Evolutionary conservation across 2,888 invertebrate species (phyloP), one percentile per base, ranked within the genome.

Genomic region (Gymnoscelis rufifasciata): DNA sequence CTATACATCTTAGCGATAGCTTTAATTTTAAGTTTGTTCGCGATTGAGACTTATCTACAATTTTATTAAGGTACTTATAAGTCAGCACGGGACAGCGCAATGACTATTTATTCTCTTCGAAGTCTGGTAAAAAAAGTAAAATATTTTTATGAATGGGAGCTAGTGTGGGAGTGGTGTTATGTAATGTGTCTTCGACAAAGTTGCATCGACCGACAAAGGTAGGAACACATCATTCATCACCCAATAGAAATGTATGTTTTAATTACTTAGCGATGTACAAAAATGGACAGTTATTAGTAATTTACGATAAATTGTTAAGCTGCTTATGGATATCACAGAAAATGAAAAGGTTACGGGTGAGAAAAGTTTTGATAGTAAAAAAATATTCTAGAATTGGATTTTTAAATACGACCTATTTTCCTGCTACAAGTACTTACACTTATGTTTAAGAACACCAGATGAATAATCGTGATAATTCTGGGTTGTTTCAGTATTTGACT

Each of bases 251-350:
- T 15, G 31, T n/a, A 33, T 13, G n/a, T 14, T 7, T 19, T 35
- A 11, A 33, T 14, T 15, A 23, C 33, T 49, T 12, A 38, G 31
- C 52, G 31, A 38, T 26, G 31, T 52, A 42, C 51, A 56, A 47
- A 56, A 57, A 40, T 56, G 56, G 59, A 38, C 57, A 41, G 28
- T 12, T 28, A 29, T 24, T 36, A 8, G 26, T 31, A 27, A 42
- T 30, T 43, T 43, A n/a, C 26, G 28, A 31, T 14, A 13, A n/a
- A 31, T 15, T 8, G 14, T 39, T 39, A 4, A 37, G 26, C 36
- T 43, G 40, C 24, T 30, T 46, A 29, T n/a, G n/a, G 23, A 15
- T 43, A 48, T 48, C 43, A 48, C 43, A 48, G 48, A 33, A 27
- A 43, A 37, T 19, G 37, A 31, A 27, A 45, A 26, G 11, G 8